Conservation (phyloP, 2,888 invertebrate species). For the Aphidoletes aphidimyza region DNA sequence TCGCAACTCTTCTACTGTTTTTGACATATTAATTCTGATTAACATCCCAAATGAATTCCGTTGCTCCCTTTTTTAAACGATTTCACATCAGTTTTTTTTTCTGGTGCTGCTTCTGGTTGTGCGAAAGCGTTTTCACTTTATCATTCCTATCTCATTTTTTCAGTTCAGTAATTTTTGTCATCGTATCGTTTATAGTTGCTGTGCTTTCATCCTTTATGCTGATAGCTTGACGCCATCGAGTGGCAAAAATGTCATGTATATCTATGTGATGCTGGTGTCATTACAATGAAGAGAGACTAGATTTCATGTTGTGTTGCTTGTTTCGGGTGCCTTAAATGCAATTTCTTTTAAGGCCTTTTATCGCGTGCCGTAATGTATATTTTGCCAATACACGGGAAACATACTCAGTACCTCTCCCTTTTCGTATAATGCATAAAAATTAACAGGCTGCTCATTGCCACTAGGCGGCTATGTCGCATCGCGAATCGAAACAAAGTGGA, state of each 20-base stretch:
- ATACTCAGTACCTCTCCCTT: neutral
- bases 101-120: neutral
- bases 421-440: too few species aligned
- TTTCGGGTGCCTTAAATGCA: conserved; percentile 15
- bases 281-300: neutral
- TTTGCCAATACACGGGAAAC: conserved; percentile 19
- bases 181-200: conserved; percentile 21
- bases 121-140: too few species aligned
- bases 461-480: too few species aligned
- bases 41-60: neutral
- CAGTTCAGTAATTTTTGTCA: conserved; percentile 43
- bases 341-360: conserved; percentile 53
- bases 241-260: neutral
- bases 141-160: conserved; percentile 50
- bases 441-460: too few species aligned
- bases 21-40: conserved; percentile 2
- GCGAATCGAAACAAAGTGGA: too few species aligned
- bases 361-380: conserved; percentile 27
- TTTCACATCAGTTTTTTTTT: too few species aligned
- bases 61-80: neutral
- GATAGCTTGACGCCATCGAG: neutral
- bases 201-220: neutral
- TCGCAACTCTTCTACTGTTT: neutral
- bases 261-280: neutral
- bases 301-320: neutral